Percentiles rank a stretch among this genome's conserved stretches.
Evolutionary conservation across 2,797 vertebrate genomes (phyloP).

Genomic region (Rhinella marina): DNA sequence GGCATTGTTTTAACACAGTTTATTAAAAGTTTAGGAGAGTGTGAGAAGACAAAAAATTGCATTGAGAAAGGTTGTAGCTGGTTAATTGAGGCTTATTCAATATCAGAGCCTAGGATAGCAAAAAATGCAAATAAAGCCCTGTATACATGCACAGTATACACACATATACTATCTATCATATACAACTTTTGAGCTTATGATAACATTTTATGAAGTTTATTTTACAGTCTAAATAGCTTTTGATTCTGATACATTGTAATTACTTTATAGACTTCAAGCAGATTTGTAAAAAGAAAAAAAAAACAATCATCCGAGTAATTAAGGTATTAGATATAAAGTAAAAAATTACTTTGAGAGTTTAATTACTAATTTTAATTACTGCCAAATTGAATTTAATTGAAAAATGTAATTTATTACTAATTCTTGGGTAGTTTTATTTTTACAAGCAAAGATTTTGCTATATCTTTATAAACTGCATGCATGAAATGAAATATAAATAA

Average conservation of each 20-base stretch:
- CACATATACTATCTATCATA: not conserved
- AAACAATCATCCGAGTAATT: slow-evolving; percentile 5
- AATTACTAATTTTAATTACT: slow-evolving; percentile 38
- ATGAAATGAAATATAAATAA: slow-evolving; percentile 19
- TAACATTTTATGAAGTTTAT: slow-evolving; percentile 9
- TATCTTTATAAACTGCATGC: not conserved
- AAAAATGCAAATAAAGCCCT: no score
- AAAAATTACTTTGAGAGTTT: slow-evolving; percentile 29
- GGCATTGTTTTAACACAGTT: no score
- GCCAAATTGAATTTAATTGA: slow-evolving; percentile 29
- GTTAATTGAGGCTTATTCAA: no score
- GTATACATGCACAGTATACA: no score
- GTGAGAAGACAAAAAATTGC: no score
- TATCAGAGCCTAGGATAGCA: no score
- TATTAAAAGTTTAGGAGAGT: no score
- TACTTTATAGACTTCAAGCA: slow-evolving; percentile 17
- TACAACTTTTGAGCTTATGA: not conserved
- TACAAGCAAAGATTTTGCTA: not conserved
- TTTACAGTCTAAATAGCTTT: slow-evolving; percentile 4
- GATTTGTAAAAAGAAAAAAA: slow-evolving; percentile 30
- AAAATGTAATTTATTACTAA: slow-evolving; percentile 19
- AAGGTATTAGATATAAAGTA: slow-evolving; percentile 24
- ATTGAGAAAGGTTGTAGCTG: no score
- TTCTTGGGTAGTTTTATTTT: slow-evolving; percentile 4
- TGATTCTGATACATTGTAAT: slow-evolving; percentile 32